A percentile compares a stretch with the other conserved stretches of the same genome.
These are phyloP conservation scores for Hoplodrina ambigua DNA, from an alignment of 2,888 invertebrate genomes.

Conservation along the genomic window DNA sequence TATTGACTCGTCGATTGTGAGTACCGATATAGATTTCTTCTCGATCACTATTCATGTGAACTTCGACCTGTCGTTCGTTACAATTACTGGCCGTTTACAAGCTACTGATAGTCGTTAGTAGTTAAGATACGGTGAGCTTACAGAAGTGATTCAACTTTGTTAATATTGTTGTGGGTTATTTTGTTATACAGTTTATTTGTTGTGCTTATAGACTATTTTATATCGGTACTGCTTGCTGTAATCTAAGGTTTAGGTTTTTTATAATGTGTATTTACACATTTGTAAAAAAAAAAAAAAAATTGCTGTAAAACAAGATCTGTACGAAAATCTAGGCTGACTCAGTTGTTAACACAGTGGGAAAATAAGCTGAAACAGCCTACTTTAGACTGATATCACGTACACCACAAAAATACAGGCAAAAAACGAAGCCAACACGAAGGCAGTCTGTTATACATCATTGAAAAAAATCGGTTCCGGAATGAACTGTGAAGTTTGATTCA, in stretches of 20 bases:
- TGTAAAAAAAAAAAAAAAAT: too few relatives aligned
- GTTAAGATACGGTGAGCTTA: slow-evolving; percentile 38
- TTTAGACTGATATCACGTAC: slow-evolving; percentile 11
- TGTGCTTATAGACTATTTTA: not conserved
- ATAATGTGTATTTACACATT: too few relatives aligned
- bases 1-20: slow-evolving; percentile 7
- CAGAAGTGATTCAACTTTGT: slow-evolving; percentile 35
- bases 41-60: slow-evolving; percentile 39
- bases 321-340: too few relatives aligned
- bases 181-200: slow-evolving; percentile 8
- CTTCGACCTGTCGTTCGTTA: slow-evolving; percentile 46
- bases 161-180: slow-evolving; percentile 14
- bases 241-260: too few relatives aligned
- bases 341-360: too few relatives aligned
- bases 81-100: slow-evolving; percentile 37
- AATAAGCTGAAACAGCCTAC: too few relatives aligned
- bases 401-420: slow-evolving; percentile 20
- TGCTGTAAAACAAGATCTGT: too few relatives aligned
- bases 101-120: slow-evolving; percentile 33
- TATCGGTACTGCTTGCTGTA: not conserved
- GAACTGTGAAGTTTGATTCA: slow-evolving; percentile 19
- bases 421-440: slow-evolving; percentile 17
- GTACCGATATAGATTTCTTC: slow-evolving; percentile 48
- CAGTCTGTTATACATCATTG: slow-evolving; percentile 11
- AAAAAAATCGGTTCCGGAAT: slow-evolving; percentile 22